Conservation (phyloP, 2,113 vertebrate species). For the Hyperopisus bebe region DNA sequence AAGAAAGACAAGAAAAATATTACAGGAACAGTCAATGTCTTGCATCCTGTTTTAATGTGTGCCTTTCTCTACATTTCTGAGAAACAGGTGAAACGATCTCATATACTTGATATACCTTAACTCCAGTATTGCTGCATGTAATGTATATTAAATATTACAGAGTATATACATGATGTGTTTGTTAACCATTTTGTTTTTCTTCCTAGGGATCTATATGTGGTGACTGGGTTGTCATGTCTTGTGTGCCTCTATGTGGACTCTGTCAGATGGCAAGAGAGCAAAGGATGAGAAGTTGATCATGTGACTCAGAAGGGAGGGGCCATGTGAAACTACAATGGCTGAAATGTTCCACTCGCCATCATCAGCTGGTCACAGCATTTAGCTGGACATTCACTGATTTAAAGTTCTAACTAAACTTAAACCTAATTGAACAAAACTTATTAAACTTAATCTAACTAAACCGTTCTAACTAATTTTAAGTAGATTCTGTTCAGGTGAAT, state of each 20-base stretch:
- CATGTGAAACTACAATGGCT: background rate
- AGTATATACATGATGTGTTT: background rate
- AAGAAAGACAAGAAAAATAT: background rate
- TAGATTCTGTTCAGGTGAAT: background rate
- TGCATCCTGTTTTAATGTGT: background rate
- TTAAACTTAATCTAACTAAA: background rate
- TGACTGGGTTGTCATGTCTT: conserved; percentile 62
- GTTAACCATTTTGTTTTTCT: background rate
- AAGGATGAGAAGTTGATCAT: conserved; percentile 49
- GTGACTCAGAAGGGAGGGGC: background rate
- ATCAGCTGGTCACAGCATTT: background rate
- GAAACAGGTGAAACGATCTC: background rate
- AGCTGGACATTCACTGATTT: background rate
- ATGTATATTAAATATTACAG: background rate
- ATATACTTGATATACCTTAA: background rate
- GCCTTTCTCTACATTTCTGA: background rate
- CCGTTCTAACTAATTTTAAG: too few relatives aligned
- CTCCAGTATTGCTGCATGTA: background rate
- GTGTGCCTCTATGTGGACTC: conserved; percentile 55
- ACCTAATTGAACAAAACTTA: too few relatives aligned
- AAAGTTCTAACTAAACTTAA: background rate
- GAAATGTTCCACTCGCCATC: background rate
- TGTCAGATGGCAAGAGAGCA: conserved; percentile 68
- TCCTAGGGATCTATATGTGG: conserved; percentile 62
- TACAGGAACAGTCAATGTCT: background rate